phyloP scores from a whole-genome alignment of 2,113 vertebrate species.

The Ctenomys sociabilis region DNA sequence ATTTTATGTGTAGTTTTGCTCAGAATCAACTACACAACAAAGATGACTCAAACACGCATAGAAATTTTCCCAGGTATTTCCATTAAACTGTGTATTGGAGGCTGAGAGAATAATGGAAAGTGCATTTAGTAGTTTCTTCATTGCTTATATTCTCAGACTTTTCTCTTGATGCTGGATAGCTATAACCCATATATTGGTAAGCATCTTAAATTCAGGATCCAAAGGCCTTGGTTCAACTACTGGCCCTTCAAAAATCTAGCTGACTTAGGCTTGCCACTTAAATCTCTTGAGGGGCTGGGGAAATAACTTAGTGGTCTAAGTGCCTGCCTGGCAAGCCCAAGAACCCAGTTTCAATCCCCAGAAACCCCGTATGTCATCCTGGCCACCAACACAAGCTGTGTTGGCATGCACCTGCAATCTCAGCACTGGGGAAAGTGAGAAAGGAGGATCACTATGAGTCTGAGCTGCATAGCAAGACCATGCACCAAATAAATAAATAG shows the following conservation, averaged over 20 bases:
- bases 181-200: background rate
- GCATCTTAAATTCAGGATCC: background rate
- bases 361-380: no score
- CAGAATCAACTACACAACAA: background rate
- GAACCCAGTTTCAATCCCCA: no score
- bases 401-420: no score
- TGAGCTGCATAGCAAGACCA: no score
- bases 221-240: background rate
- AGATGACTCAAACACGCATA: background rate
- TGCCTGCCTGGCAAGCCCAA: no score
- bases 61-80: background rate
- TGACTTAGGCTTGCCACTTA: background rate
- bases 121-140: background rate
- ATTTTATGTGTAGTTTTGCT: background rate
- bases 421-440: no score
- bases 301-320: no score
- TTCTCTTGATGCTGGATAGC: background rate
- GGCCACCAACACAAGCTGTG: no score
- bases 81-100: background rate
- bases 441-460: no score
- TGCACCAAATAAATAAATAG: no score
- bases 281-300: background rate
- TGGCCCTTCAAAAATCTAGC: background rate
- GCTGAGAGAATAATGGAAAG: background rate
- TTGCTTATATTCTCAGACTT: background rate